phyloP scores from a whole-genome alignment of 53 echinoderm and acorn worm species.

The Astropecten irregularis region DNA sequence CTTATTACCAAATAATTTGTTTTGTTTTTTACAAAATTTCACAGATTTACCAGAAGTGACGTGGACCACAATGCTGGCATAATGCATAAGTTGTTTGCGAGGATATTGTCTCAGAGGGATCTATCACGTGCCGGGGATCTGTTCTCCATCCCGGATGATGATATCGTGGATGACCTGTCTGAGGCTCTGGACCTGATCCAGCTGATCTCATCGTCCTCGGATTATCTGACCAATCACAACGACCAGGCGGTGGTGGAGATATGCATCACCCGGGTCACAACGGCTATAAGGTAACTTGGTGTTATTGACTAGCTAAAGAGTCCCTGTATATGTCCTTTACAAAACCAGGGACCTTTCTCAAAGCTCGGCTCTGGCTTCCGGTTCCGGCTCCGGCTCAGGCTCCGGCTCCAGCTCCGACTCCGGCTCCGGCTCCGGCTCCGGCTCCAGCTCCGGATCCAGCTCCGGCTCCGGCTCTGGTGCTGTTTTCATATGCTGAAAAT shows the following conservation, averaged over 20 bases:
- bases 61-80: too few species aligned
- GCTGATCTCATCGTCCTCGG: slow-evolving; percentile 76
- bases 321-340: not conserved
- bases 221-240: slow-evolving; percentile 88
- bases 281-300: slow-evolving; percentile 92
- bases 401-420: too few species aligned
- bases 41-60: too few species aligned
- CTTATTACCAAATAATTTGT: too few species aligned
- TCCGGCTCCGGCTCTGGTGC: too few species aligned
- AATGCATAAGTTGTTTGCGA: slow-evolving; percentile 91
- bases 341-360: too few species aligned
- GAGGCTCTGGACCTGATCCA: slow-evolving; percentile 83
- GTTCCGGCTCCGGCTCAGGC: too few species aligned
- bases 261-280: slow-evolving; percentile 93
- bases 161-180: slow-evolving; percentile 85
- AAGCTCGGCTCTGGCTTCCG: too few species aligned
- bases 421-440: too few species aligned
- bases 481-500: too few species aligned
- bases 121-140: slow-evolving; percentile 92
- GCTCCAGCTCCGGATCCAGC: too few species aligned
- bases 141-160: slow-evolving; percentile 84
- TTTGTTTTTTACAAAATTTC: too few species aligned
- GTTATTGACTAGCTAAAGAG: not conserved
- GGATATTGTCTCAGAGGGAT: slow-evolving; percentile 83
- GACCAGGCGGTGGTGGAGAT: slow-evolving; percentile 98